Evolutionary conservation across 2,888 invertebrate species (phyloP).

Genomic region (Drosophila macrospina): DNA sequence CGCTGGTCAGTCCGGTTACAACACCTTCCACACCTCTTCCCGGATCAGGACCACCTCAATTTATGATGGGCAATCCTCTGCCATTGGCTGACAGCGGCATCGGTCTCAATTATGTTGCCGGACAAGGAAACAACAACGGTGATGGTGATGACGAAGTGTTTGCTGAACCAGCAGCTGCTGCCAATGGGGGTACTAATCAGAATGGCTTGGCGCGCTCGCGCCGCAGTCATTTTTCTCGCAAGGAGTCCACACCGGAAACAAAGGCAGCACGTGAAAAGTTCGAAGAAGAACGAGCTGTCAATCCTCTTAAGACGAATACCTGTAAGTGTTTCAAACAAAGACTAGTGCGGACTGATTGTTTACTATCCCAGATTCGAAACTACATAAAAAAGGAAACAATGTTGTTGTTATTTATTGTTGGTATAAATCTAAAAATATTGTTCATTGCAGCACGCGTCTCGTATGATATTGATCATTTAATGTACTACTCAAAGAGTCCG

Average conservation of each 20-base stretch:
- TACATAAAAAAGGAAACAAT: background rate
- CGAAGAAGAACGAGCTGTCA: conserved; percentile 55
- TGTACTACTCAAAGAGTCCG: conserved; percentile 84
- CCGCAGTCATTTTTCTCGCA: conserved; percentile 85
- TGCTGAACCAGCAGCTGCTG: conserved; percentile 56
- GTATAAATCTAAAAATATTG: background rate
- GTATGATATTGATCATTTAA: conserved; percentile 84
- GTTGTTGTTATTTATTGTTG: background rate
- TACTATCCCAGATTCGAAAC: background rate
- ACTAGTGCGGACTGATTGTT: background rate
- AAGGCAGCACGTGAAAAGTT: conserved; percentile 65
- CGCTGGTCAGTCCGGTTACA: conserved; percentile 83
- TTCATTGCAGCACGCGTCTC: conserved; percentile 81
- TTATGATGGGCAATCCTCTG: conserved; percentile 77
- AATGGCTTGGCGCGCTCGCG: conserved; percentile 85
- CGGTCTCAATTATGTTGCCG: conserved; percentile 83
- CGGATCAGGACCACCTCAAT: conserved; percentile 78
- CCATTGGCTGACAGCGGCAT: conserved; percentile 85
- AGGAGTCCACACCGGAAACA: conserved; percentile 84
- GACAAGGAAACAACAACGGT: conserved; percentile 65
- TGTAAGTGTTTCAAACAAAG: conserved; percentile 55
- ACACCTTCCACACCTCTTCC: conserved; percentile 83
- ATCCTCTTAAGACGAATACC: conserved; percentile 61
- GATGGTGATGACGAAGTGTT: conserved; percentile 85
- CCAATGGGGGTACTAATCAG: conserved; percentile 68